These are phyloP conservation scores for Carlito syrichta DNA, from an alignment of 2,113 vertebrate species.

Conservation along the genomic window DNA sequence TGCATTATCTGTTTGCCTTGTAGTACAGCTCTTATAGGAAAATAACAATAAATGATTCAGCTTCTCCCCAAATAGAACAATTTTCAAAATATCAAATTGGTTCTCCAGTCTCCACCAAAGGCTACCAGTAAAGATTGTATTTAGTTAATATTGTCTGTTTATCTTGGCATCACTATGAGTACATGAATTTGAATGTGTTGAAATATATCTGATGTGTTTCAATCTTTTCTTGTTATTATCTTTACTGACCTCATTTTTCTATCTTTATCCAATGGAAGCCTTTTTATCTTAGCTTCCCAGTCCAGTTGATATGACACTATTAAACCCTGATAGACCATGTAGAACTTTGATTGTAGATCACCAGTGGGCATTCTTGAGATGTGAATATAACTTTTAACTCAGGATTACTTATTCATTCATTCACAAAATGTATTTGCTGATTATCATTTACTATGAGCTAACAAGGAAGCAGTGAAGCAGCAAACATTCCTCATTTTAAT, in stretches of 20 bases:
- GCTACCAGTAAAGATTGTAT: neutral
- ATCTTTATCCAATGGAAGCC: neutral
- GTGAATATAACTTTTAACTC: neutral
- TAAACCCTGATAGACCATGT: neutral
- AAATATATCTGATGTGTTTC: neutral
- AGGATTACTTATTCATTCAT: neutral
- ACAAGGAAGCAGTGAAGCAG: neutral
- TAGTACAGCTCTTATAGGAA: neutral
- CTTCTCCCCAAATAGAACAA: neutral
- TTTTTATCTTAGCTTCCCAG: neutral
- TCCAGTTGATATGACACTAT: neutral
- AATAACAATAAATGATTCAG: neutral
- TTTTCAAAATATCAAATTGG: neutral
- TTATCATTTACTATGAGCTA: neutral
- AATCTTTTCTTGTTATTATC: neutral
- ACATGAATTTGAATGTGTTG: neutral
- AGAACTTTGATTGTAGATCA: neutral
- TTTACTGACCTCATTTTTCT: neutral
- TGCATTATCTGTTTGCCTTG: neutral
- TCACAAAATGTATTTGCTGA: neutral
- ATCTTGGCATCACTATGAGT: neutral
- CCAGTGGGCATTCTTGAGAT: neutral
- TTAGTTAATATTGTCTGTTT: neutral
- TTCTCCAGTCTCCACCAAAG: neutral
- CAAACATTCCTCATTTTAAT: neutral